Evolutionary conservation across 1,140 invertebrate genomes (phyloP).

Genomic region (Psilanteris sp.): DNA sequence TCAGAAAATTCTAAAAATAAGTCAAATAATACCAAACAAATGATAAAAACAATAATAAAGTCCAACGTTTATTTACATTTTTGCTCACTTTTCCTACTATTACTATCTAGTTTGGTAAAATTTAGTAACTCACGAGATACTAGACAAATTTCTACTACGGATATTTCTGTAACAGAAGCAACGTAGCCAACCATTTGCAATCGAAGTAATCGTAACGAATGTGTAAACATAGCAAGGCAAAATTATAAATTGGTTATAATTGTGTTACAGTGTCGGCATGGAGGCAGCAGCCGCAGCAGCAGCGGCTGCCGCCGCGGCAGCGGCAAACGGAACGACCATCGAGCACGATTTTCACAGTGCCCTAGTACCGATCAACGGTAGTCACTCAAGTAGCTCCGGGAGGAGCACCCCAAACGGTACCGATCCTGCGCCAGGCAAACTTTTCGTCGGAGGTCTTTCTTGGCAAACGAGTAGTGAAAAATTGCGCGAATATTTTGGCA

Average conservation of each 20-base stretch:
- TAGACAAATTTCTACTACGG: too few species aligned
- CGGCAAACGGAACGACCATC: constrained; percentile 76
- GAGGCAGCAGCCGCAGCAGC: constrained; percentile 71
- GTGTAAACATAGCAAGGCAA: too few species aligned
- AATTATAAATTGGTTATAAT: too few species aligned
- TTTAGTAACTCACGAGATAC: too few species aligned
- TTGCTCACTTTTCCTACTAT: too few species aligned
- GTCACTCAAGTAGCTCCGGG: constrained; percentile 85
- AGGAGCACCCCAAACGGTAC: constrained; percentile 85
- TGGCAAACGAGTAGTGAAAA: constrained; percentile 96
- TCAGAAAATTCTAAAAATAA: too few species aligned
- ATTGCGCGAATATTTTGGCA: constrained; percentile 92
- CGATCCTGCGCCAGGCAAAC: constrained; percentile 91
- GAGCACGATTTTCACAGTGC: constrained; percentile 84
- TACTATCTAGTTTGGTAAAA: too few species aligned
- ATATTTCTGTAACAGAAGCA: too few species aligned
- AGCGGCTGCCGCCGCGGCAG: constrained; percentile 67
- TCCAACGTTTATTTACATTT: too few species aligned
- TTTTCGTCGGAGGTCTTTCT: constrained; percentile 93
- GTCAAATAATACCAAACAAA: too few species aligned
- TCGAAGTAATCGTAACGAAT: background rate
- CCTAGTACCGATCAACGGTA: constrained; percentile 82
- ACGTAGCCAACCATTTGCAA: too few species aligned
- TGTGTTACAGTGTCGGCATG: constrained; percentile 79
- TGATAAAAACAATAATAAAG: too few species aligned